A percentile compares a stretch with the other conserved stretches of the same genome.
Evolutionary conservation across 53 echinoderm and acorn worm species (phyloP).

Genomic region (Zoroaster sp.): DNA sequence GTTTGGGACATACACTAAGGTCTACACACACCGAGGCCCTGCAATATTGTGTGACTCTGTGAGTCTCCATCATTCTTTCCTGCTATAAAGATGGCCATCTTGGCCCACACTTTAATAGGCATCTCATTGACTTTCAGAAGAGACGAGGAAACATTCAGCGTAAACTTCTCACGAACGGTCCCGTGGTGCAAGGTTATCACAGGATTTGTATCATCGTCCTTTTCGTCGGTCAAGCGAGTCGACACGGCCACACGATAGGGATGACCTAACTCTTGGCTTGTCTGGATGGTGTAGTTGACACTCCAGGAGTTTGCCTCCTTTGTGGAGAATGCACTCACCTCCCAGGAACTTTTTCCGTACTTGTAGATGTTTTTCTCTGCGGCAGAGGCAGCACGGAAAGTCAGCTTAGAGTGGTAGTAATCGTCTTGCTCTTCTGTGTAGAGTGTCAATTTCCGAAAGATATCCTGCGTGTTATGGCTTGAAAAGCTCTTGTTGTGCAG

Average conservation of each 20-base stretch:
- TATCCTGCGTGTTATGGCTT: not conserved
- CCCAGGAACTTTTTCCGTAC: slow-evolving; percentile 13
- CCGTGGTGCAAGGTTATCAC: slow-evolving; percentile 7
- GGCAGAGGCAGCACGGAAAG: not conserved
- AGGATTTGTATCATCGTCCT: not conserved
- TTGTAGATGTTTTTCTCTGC: slow-evolving; percentile 22
- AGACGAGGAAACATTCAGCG: not conserved
- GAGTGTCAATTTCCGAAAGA: slow-evolving; percentile 21
- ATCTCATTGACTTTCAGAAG: not conserved
- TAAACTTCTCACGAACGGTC: not conserved
- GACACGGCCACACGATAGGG: not conserved
- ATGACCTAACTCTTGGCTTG: not conserved
- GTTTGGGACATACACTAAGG: too few species aligned
- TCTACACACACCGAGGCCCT: too few species aligned
- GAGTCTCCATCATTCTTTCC: too few species aligned
- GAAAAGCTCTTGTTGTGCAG: slow-evolving; percentile 3
- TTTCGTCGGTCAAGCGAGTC: slow-evolving; percentile 28
- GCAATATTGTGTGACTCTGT: not conserved
- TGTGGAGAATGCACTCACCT: slow-evolving; percentile 1
- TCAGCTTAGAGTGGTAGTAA: slow-evolving; percentile 16
- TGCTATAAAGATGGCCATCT: not conserved
- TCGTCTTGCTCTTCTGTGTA: slow-evolving; percentile 17
- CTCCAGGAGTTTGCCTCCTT: not conserved
- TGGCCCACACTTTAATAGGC: slow-evolving; percentile 33
- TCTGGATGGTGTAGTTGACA: slow-evolving; percentile 7